Conservation (phyloP, 2,888 invertebrate genomes). For the Epinotia brunnichana region DNA sequence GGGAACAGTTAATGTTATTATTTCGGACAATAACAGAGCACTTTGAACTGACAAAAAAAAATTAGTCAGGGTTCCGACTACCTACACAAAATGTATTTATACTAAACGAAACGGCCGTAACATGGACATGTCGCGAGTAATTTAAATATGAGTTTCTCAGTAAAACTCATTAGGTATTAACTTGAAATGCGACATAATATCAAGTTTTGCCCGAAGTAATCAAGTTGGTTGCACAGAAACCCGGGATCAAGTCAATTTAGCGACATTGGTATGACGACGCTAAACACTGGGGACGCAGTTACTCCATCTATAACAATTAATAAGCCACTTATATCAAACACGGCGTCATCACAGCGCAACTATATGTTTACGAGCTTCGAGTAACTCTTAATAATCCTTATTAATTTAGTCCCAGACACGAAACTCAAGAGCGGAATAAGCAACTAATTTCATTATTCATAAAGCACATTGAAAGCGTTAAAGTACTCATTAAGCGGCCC, state of each 20-base stretch:
- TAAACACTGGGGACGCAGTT: slow-evolving; percentile 25
- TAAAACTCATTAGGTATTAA: no score
- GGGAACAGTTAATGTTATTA: no score
- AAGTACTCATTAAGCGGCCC: slow-evolving; percentile 79
- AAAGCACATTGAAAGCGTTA: slow-evolving; percentile 83
- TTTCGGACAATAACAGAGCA: no score
- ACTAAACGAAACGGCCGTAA: slow-evolving; percentile 49
- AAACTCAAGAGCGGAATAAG: slow-evolving; percentile 79
- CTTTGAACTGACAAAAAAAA: no score
- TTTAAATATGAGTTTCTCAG: not conserved
- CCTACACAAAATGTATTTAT: no score
- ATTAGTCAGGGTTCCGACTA: no score
- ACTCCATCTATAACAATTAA: slow-evolving; percentile 28
- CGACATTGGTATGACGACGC: slow-evolving; percentile 1
- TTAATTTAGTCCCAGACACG: slow-evolving; percentile 71
- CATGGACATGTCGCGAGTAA: not conserved
- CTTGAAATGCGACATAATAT: not conserved
- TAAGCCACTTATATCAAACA: slow-evolving; percentile 33
- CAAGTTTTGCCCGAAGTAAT: not conserved
- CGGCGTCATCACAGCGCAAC: slow-evolving; percentile 17
- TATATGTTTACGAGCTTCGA: slow-evolving; percentile 66
- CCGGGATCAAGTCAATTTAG: slow-evolving; percentile 20
- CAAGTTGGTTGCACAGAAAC: slow-evolving; percentile 3
- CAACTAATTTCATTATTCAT: slow-evolving; percentile 84
- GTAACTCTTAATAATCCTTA: slow-evolving; percentile 75